phyloP scores from a whole-genome alignment of 2,797 vertebrate species.

The Tamandua tetradactyla region DNA sequence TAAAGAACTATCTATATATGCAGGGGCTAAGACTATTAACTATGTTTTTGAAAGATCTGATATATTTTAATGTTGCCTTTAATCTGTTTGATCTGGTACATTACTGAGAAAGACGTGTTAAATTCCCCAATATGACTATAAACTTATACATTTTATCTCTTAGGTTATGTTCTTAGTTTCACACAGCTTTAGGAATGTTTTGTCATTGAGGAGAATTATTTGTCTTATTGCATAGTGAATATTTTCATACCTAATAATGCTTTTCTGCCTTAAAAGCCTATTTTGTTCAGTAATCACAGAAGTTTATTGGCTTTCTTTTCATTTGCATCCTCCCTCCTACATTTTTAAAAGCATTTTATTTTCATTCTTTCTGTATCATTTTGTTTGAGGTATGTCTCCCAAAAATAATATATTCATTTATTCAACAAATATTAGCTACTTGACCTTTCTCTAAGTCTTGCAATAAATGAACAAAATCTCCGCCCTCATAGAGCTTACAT shows the following conservation, averaged over 20 bases:
- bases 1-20: background rate
- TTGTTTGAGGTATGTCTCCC: background rate
- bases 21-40: background rate
- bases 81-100: background rate
- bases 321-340: too few species aligned
- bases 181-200: background rate
- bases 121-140: background rate
- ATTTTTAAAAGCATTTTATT: background rate
- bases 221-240: background rate
- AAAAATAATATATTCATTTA: background rate
- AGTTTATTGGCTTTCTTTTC: too few species aligned
- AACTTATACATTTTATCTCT: background rate
- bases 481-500: background rate
- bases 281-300: background rate
- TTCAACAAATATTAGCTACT: background rate
- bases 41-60: background rate
- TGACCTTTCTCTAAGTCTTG: background rate
- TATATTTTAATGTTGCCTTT: background rate
- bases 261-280: background rate
- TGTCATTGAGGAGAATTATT: background rate
- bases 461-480: background rate
- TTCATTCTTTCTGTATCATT: background rate
- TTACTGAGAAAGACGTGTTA: background rate
- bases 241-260: background rate
- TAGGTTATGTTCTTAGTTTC: background rate